Evolutionary conservation across 2,888 invertebrate genomes (phyloP).

Genomic region (Acanthosepion pharaonis): DNA sequence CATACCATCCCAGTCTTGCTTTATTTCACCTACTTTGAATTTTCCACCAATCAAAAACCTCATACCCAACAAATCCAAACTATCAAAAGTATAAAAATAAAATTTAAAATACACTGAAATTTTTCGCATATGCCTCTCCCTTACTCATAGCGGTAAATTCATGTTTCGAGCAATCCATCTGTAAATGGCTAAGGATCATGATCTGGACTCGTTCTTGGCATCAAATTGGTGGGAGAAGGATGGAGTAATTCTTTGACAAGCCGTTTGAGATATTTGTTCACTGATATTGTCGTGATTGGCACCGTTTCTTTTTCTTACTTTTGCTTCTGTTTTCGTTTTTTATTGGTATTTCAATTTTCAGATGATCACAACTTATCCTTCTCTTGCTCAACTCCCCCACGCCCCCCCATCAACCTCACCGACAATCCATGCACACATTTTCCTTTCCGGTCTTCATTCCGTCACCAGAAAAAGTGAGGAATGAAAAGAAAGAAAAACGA

Average conservation of each 20-base stretch:
- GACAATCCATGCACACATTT: too few species aligned
- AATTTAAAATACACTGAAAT: neutral
- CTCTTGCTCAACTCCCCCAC: too few species aligned
- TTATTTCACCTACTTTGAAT: neutral
- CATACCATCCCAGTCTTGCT: neutral
- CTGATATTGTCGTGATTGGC: neutral
- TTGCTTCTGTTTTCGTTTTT: too few species aligned
- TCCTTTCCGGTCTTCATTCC: too few species aligned
- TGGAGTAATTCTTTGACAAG: neutral
- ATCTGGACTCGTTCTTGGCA: neutral
- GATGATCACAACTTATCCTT: too few species aligned
- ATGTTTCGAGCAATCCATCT: neutral
- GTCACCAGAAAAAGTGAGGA: too few species aligned
- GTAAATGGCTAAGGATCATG: neutral
- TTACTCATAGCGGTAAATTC: neutral
- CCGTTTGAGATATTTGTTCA: neutral
- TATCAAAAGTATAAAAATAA: neutral
- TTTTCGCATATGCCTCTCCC: neutral
- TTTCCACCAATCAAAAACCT: neutral
- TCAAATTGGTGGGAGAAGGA: neutral
- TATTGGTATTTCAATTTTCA: too few species aligned
- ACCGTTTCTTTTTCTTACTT: neutral
- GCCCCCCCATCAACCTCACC: too few species aligned
- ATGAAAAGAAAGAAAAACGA: too few species aligned
- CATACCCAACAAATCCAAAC: neutral